Conservation (phyloP, 2,888 invertebrate species). For the Agrochola circellaris region DNA sequence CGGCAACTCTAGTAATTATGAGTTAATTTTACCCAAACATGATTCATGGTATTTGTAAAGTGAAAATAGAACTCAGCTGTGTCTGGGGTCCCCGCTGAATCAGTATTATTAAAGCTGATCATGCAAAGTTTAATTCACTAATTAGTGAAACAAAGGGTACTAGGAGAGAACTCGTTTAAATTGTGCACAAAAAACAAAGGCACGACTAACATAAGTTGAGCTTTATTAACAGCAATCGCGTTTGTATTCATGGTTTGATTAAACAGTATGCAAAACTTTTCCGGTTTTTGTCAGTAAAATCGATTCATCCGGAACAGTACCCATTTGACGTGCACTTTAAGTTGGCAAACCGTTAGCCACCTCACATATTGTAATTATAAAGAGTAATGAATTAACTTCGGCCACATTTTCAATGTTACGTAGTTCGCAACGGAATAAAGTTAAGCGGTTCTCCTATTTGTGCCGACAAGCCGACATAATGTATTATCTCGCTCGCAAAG, state of each 20-base stretch:
- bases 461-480: constrained; percentile 74
- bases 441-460: constrained; percentile 74
- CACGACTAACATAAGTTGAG: constrained; percentile 7
- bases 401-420: constrained; percentile 60
- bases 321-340: constrained; percentile 14
- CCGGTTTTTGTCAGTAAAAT: constrained; percentile 1
- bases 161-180: constrained; percentile 41
- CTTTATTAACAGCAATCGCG: constrained; percentile 2
- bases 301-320: not conserved
- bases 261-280: constrained; percentile 17
- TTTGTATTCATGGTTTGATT: constrained; percentile 27
- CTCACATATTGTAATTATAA: constrained; percentile 42
- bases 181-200: constrained; percentile 26
- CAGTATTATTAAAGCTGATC: constrained; percentile 77
- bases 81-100: constrained; percentile 64
- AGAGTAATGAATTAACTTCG: constrained; percentile 61
- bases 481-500: constrained; percentile 76
- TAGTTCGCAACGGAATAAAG: constrained; percentile 64
- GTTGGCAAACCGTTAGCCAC: constrained; percentile 15
- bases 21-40: constrained; percentile 75
- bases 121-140: constrained; percentile 70
- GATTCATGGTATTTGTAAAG: constrained; percentile 68
- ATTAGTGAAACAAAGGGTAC: constrained; percentile 60
- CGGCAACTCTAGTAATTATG: constrained; percentile 78
- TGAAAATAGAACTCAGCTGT: constrained; percentile 67